Percentiles rank a stretch among this genome's conserved stretches.
phyloP scores from a whole-genome alignment of 2,797 vertebrate genomes.

The Vireo griseus region DNA sequence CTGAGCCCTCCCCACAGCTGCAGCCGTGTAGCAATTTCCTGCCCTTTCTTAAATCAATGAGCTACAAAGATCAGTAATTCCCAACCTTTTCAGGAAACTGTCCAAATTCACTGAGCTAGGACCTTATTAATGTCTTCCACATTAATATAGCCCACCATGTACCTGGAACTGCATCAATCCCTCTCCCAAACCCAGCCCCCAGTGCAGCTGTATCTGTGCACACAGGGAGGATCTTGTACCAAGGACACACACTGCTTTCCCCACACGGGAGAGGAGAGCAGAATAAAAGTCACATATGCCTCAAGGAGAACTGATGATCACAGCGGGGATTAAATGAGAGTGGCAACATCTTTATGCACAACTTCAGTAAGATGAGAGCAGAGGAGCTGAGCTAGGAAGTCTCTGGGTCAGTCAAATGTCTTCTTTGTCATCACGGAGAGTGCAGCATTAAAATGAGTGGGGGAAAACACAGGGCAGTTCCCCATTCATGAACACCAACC shows the following conservation, averaged over 20 bases:
- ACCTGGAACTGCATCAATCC: slow-evolving; percentile 49
- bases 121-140: slow-evolving; percentile 44
- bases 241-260: neutral
- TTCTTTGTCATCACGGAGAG: neutral
- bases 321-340: fast-evolving
- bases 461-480: neutral
- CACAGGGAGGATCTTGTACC: neutral
- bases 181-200: neutral
- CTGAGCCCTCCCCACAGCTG: slow-evolving; percentile 54
- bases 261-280: neutral
- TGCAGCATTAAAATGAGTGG: fast-evolving
- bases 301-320: neutral
- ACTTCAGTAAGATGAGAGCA: neutral
- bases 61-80: slow-evolving; percentile 61
- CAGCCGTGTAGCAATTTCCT: slow-evolving; percentile 57
- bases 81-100: slow-evolving; percentile 49
- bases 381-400: neutral
- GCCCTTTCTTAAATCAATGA: slow-evolving; percentile 60
- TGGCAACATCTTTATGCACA: neutral
- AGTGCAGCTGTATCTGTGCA: neutral
- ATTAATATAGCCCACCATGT: slow-evolving; percentile 31
- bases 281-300: neutral
- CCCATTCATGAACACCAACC: neutral
- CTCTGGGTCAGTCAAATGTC: too few relatives aligned
- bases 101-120: slow-evolving; percentile 39